Evolutionary conservation across 2,113 vertebrate genomes (phyloP).

Genomic region (Chamaea fasciata): DNA sequence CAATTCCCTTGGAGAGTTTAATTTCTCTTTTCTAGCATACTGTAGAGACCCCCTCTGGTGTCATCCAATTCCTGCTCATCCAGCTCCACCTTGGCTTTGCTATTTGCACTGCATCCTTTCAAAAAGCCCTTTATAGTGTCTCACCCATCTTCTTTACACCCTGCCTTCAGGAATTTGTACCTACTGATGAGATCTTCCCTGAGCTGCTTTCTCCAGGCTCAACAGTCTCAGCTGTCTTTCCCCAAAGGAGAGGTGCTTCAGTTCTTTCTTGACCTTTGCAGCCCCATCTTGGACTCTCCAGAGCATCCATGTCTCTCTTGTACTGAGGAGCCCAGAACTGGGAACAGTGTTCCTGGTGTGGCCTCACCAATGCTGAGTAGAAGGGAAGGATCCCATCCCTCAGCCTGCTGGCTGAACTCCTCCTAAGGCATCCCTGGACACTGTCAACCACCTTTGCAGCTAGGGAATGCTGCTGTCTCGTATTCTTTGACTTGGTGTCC

Average conservation of each 20-base stretch:
- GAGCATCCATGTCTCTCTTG: not conserved
- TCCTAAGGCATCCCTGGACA: not conserved
- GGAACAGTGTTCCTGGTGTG: not conserved
- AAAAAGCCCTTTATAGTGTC: not conserved
- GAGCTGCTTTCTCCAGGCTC: not conserved
- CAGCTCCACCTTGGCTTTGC: not conserved
- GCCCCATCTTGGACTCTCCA: not conserved
- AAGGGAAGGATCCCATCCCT: too few relatives aligned
- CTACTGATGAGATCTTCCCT: not conserved
- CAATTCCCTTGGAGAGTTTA: not conserved
- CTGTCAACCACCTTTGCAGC: fast-evolving
- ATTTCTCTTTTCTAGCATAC: not conserved
- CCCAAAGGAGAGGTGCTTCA: not conserved
- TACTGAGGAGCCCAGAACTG: not conserved
- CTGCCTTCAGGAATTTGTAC: not conserved
- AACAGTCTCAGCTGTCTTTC: not conserved
- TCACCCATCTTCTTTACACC: not conserved
- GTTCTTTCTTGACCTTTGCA: not conserved
- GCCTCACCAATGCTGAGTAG: not conserved
- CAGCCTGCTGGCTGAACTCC: not conserved
- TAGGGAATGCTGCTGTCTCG: not conserved
- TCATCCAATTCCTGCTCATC: not conserved
- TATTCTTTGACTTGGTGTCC: not conserved
- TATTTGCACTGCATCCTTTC: not conserved
- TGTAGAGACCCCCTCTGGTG: not conserved